phyloP scores from a whole-genome alignment of 2,797 vertebrate genomes.

The Bovichtus variegatus region DNA sequence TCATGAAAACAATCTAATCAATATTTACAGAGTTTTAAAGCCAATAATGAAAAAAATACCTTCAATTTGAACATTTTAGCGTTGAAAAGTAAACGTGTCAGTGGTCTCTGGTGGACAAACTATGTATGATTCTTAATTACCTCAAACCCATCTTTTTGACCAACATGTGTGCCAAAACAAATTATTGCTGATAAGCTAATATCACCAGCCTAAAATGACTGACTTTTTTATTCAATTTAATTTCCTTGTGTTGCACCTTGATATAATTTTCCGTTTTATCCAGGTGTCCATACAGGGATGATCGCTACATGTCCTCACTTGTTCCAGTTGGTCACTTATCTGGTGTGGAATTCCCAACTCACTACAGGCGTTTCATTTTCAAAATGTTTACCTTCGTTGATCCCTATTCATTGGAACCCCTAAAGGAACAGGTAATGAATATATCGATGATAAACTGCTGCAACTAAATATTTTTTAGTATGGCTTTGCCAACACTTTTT shows the following conservation, averaged over 20 bases:
- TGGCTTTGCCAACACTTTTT: slow-evolving; percentile 17
- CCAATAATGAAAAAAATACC: not conserved
- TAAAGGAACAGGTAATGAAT: slow-evolving; percentile 41
- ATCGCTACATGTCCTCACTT: slow-evolving; percentile 68
- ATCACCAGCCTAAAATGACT: not conserved
- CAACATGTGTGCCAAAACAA: not conserved
- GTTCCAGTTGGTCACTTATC: slow-evolving; percentile 55
- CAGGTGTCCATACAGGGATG: slow-evolving; percentile 77
- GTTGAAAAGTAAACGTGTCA: not conserved
- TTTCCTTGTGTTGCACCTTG: not conserved
- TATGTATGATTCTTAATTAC: not conserved
- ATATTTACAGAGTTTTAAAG: not conserved
- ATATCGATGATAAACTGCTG: not conserved
- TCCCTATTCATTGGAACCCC: not conserved
- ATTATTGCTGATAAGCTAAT: not conserved
- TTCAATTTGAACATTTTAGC: not conserved
- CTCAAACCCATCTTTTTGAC: not conserved
- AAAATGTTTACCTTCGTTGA: slow-evolving; percentile 83
- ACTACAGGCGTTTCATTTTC: slow-evolving; percentile 75
- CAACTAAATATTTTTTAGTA: not conserved
- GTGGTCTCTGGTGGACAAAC: not conserved
- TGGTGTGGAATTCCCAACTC: slow-evolving; percentile 57
- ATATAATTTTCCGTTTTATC: not conserved
- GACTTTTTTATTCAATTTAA: not conserved
- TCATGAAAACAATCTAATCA: not conserved